Conservation (phyloP, 2,888 invertebrate species). For the Sclerodermus sp. region DNA sequence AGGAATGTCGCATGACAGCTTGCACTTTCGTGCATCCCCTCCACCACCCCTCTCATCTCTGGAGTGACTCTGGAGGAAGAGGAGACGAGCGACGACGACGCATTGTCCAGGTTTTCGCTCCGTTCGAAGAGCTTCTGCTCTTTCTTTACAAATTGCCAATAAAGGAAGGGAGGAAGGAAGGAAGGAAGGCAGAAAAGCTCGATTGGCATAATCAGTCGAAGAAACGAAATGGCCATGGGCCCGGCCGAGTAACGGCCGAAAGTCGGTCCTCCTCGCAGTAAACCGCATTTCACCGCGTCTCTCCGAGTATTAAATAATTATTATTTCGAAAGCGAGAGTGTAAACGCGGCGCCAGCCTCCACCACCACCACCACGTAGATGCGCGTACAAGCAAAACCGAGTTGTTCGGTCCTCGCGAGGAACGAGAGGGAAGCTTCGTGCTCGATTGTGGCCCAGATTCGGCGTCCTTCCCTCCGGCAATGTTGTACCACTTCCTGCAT, state of each 20-base stretch:
- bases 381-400: too few species aligned
- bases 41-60: too few species aligned
- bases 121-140: too few species aligned
- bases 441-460: conserved; percentile 48
- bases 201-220: neutral
- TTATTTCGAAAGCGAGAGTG: conserved; percentile 54
- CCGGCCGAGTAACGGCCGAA: conserved; percentile 1
- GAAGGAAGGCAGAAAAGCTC: neutral
- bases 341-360: conserved; percentile 29
- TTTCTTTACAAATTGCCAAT: too few species aligned
- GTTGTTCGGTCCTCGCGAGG: too few species aligned
- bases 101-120: too few species aligned
- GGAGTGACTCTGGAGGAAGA: too few species aligned
- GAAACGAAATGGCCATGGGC: neutral
- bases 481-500: conserved; percentile 49
- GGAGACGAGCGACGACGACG: too few species aligned
- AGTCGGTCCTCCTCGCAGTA: conserved; percentile 18
- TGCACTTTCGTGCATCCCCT: neutral
- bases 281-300: conserved; percentile 36
- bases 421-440: conserved; percentile 6
- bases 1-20: neutral
- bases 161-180: neutral
- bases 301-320: conserved; percentile 52
- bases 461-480: conserved; percentile 57
- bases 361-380: too few species aligned